Evolutionary conservation across 2,888 invertebrate genomes (phyloP).

Genomic region (Ectropis crepuscularia): DNA sequence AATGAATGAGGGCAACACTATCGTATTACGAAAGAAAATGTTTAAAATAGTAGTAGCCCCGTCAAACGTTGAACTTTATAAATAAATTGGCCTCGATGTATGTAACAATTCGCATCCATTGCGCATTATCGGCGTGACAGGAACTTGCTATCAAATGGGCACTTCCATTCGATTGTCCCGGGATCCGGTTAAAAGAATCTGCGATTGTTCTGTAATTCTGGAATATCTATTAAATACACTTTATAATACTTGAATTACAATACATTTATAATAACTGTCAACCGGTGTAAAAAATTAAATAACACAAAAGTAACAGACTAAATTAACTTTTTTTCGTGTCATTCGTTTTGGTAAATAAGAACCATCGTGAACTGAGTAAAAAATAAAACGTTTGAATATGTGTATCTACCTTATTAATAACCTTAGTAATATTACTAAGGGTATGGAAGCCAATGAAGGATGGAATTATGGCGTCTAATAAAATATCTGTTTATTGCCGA

Average conservation of each 20-base stretch:
- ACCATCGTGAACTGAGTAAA: no score
- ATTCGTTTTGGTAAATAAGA: no score
- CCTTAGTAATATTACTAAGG: no score
- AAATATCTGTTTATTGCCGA: no score
- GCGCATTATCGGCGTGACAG: constrained; percentile 52
- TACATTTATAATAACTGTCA: no score
- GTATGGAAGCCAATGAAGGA: no score
- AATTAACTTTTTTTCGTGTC: no score
- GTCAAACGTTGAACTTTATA: background rate
- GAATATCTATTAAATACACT: background rate
- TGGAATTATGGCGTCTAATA: no score
- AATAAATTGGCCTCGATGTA: background rate
- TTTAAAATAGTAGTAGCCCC: background rate
- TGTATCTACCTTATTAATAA: no score
- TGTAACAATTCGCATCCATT: constrained; percentile 44
- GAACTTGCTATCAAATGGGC: constrained; percentile 57
- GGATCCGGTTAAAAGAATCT: constrained; percentile 26
- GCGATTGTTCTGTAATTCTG: constrained; percentile 16
- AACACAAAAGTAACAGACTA: no score
- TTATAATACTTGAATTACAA: background rate
- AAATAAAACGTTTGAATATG: no score
- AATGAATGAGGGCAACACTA: background rate
- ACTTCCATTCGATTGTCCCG: constrained; percentile 54
- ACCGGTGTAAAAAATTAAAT: no score
- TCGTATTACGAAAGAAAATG: background rate